Evolutionary conservation across 1,140 invertebrate species (phyloP).

Genomic region (Ostrea edulis): DNA sequence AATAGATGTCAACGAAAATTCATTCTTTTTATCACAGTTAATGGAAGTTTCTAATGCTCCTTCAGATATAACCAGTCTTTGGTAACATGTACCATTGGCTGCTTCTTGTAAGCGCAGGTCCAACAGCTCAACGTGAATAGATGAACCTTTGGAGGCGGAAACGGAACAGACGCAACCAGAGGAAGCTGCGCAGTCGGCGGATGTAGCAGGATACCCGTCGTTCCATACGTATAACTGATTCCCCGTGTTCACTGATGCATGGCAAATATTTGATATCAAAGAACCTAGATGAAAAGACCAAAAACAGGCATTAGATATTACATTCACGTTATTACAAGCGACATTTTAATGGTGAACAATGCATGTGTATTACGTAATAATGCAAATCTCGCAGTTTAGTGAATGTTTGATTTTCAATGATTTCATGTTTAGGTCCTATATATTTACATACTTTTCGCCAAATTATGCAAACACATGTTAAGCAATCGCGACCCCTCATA

Average conservation of each 20-base stretch:
- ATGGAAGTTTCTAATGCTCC: slow-evolving; percentile 21
- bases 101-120: slow-evolving; percentile 31
- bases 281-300: background rate
- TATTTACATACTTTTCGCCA: too few relatives aligned
- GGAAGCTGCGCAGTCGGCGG: slow-evolving; percentile 19
- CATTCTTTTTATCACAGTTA: slow-evolving; percentile 45
- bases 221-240: slow-evolving; percentile 44
- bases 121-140: slow-evolving; percentile 42
- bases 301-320: too few relatives aligned
- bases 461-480: too few relatives aligned
- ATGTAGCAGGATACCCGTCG: slow-evolving; percentile 42
- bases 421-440: too few relatives aligned
- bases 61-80: slow-evolving; percentile 36
- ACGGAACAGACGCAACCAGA: slow-evolving; percentile 29
- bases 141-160: slow-evolving; percentile 24
- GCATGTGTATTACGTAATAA: too few relatives aligned
- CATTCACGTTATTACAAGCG: too few relatives aligned
- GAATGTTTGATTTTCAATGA: too few relatives aligned
- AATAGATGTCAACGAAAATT: slow-evolving; percentile 14
- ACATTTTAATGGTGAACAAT: too few relatives aligned
- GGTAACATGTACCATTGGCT: slow-evolving; percentile 5
- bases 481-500: too few relatives aligned
- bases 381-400: too few relatives aligned
- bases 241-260: background rate
- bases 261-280: slow-evolving; percentile 2